A percentile compares a stretch with the other conserved stretches of the same genome.
Evolutionary conservation across 2,113 vertebrate species (phyloP).

Genomic region (Syngnathoides biaculeatus): DNA sequence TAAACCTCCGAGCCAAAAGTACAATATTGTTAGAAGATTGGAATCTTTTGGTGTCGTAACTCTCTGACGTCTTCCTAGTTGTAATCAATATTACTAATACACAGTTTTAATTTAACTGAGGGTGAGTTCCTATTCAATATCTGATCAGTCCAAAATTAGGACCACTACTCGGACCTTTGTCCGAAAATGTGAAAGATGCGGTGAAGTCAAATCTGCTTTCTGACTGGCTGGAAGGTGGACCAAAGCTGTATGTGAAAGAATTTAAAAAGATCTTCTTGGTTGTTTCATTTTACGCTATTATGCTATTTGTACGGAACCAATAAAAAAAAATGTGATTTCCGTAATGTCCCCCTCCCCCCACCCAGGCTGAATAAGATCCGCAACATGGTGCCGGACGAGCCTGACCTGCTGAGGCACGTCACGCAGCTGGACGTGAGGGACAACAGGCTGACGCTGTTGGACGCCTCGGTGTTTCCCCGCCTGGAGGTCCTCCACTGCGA

Average conservation of each 20-base stretch:
- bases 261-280: too few relatives aligned
- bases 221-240: too few relatives aligned
- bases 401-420: conserved; percentile 87
- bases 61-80: too few relatives aligned
- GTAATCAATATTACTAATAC: background rate
- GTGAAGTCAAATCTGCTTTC: too few relatives aligned
- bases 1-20: too few relatives aligned
- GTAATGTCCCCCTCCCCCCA: conserved; percentile 16
- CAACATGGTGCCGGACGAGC: conserved; percentile 74
- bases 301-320: background rate
- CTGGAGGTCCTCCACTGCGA: conserved; percentile 97
- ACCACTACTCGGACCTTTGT: background rate
- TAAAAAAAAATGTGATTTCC: background rate
- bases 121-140: background rate
- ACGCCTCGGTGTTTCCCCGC: conserved; percentile 83
- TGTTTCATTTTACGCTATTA: too few relatives aligned
- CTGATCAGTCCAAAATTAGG: background rate
- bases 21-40: too few relatives aligned
- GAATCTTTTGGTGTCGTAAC: too few relatives aligned
- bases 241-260: too few relatives aligned
- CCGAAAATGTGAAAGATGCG: background rate
- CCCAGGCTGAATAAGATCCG: conserved; percentile 88
- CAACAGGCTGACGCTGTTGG: conserved; percentile 84
- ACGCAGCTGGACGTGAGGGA: conserved; percentile 92
- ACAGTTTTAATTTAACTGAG: background rate